These are phyloP conservation scores for Dysmachus trigonus DNA, from an alignment of 2,888 invertebrate species.

Conservation along the genomic window DNA sequence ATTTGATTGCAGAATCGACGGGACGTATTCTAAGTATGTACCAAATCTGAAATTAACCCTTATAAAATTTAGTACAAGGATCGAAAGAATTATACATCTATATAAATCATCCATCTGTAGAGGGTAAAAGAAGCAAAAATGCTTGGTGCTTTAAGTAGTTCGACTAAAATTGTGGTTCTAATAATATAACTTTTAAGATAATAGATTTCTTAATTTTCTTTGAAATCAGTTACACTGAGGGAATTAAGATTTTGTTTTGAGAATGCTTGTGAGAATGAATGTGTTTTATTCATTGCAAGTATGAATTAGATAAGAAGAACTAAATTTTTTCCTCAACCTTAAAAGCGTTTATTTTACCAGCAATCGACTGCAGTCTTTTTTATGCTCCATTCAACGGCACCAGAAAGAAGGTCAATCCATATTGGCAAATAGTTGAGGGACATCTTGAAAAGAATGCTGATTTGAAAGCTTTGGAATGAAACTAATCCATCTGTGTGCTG, in stretches of 20 bases:
- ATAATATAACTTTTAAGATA: background rate
- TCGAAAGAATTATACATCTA: background rate
- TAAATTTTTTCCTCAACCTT: background rate
- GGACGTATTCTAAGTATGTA: background rate
- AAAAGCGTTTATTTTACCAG: background rate
- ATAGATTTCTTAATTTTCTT: background rate
- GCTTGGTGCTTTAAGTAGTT: background rate
- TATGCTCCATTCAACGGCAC: background rate
- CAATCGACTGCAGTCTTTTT: background rate
- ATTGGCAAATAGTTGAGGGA: background rate
- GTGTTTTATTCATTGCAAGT: background rate
- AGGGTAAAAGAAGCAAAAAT: background rate
- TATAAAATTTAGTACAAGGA: background rate
- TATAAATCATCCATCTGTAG: background rate
- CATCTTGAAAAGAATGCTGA: background rate
- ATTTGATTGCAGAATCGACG: background rate
- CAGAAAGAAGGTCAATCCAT: background rate
- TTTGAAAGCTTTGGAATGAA: background rate
- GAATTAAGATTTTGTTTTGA: background rate
- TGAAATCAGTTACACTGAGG: background rate
- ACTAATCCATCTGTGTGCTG: background rate
- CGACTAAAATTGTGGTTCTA: background rate
- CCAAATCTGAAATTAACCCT: background rate
- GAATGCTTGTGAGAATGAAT: background rate
- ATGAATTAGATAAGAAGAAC: background rate